Conservation (phyloP, 1,140 invertebrate species). For the Temnothorax longispinosus region DNA sequence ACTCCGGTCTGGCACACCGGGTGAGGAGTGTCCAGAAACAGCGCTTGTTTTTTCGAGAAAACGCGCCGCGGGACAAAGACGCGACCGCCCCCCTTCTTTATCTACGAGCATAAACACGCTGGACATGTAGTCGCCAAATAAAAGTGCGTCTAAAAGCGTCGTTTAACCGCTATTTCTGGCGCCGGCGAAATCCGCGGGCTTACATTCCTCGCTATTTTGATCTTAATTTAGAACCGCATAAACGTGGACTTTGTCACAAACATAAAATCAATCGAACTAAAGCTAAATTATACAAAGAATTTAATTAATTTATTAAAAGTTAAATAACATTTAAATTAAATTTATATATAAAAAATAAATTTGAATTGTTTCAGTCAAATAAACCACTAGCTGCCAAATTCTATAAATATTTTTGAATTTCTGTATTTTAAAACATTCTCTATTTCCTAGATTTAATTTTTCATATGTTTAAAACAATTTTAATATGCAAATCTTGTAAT, state of each 20-base stretch:
- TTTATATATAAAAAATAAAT: background rate
- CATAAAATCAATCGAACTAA: background rate
- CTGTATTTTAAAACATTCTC: too few species aligned
- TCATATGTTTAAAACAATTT: background rate
- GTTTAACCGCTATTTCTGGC: constrained; percentile 50
- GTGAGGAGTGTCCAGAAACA: constrained; percentile 34
- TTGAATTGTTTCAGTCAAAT: background rate
- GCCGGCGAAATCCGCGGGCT: constrained; percentile 8
- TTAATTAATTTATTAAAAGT: background rate
- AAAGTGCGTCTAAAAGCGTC: constrained; percentile 39
- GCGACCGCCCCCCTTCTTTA: constrained; percentile 38
- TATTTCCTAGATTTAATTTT: background rate
- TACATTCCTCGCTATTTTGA: constrained; percentile 45
- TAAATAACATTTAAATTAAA: constrained; percentile 4
- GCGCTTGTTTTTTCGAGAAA: constrained; percentile 32
- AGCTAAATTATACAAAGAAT: background rate
- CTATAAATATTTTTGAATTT: background rate
- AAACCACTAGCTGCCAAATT: background rate
- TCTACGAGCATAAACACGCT: constrained; percentile 49
- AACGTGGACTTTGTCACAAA: background rate
- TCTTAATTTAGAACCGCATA: constrained; percentile 39
- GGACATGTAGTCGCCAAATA: constrained; percentile 24
- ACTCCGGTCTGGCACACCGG: constrained; percentile 17
- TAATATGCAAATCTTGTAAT: background rate
- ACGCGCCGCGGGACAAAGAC: background rate